Conservation (phyloP, 2,113 vertebrate genomes). For the Strigops habroptila region DNA sequence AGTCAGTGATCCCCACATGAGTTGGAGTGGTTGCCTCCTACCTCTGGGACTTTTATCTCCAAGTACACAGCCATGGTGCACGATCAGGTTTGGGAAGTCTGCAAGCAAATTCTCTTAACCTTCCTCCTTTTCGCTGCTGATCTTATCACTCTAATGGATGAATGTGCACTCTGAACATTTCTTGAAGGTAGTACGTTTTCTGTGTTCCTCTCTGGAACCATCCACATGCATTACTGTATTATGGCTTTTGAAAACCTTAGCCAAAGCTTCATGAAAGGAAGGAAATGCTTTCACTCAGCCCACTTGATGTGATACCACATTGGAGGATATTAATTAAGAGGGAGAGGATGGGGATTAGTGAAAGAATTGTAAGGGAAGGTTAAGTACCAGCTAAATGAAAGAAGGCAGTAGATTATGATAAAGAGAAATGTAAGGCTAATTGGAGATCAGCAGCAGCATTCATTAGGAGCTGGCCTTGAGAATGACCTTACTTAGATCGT, state of each 20-base stretch:
- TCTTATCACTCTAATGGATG: rapidly evolving
- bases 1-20: background rate
- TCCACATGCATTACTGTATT: background rate
- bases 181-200: background rate
- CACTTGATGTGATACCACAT: background rate
- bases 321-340: slow-evolving; percentile 29
- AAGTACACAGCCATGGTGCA: background rate
- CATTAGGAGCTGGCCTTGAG: background rate
- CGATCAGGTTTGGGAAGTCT: background rate
- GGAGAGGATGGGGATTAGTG: slow-evolving; percentile 3
- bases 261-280: background rate
- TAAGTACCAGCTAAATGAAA: slow-evolving; percentile 2
- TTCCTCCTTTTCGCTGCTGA: background rate
- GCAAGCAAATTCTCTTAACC: background rate
- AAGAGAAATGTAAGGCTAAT: slow-evolving; percentile 10
- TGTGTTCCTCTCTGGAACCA: background rate
- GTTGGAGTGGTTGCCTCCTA: background rate
- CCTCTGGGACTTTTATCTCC: background rate
- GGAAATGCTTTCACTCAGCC: background rate
- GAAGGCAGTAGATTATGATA: slow-evolving; percentile 2
- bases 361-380: background rate
- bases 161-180: background rate
- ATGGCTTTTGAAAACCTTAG: background rate
- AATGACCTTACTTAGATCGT: background rate
- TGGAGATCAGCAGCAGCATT: background rate